Conservation (phyloP, 2,888 invertebrate species). For the Seira sanloemensis region DNA sequence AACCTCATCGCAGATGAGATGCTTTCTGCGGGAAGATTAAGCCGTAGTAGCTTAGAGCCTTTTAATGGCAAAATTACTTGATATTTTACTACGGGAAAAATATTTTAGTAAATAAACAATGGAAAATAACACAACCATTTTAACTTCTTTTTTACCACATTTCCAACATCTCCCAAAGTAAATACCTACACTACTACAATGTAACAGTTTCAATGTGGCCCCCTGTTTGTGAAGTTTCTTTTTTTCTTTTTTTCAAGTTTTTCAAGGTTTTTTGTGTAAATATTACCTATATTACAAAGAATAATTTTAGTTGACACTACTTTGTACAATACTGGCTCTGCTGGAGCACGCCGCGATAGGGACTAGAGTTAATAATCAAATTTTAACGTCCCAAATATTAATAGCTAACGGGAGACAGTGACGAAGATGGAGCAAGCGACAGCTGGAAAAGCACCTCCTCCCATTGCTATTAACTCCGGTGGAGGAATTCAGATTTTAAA, state of each 20-base stretch:
- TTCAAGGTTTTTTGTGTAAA: background rate
- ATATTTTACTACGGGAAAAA: conserved; percentile 8
- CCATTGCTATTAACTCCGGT: conserved; percentile 63
- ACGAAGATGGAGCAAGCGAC: conserved; percentile 52
- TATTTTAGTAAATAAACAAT: background rate
- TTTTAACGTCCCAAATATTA: too few relatives aligned
- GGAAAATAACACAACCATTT: background rate
- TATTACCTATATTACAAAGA: background rate
- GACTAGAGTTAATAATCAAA: too few relatives aligned
- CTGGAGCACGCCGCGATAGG: too few relatives aligned
- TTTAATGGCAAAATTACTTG: conserved; percentile 29
- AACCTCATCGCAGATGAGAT: conserved; percentile 57
- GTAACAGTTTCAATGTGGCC: background rate
- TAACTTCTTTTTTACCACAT: background rate
- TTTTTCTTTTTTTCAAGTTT: background rate
- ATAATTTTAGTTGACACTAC: background rate
- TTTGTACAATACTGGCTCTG: too few relatives aligned
- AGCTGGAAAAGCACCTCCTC: conserved; percentile 40
- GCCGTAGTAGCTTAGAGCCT: conserved; percentile 55
- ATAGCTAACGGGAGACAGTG: background rate
- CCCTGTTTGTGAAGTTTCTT: background rate
- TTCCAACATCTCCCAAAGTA: background rate
- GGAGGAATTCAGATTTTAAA: conserved; percentile 68
- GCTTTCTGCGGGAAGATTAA: conserved; percentile 65
- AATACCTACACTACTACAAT: background rate